phyloP scores from a whole-genome alignment of 1,140 invertebrate genomes.

The Ceratoteleas bidentatus region DNA sequence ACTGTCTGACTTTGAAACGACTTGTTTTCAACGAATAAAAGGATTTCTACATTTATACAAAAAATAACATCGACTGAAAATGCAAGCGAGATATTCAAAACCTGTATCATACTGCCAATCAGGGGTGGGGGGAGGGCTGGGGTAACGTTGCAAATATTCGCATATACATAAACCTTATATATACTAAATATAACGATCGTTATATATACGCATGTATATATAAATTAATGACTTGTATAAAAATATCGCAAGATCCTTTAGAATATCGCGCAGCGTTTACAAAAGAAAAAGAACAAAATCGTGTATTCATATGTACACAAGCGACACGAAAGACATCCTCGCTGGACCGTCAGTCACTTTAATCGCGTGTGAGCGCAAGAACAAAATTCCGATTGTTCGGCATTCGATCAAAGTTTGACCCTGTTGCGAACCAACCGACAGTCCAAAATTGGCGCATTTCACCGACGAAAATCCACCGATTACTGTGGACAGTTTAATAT shows the following conservation, averaged over 20 bases:
- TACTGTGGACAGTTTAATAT: neutral
- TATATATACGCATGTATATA: slow-evolving; percentile 61
- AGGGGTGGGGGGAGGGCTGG: slow-evolving; percentile 54
- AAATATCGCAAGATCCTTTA: slow-evolving; percentile 42
- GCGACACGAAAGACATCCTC: slow-evolving; percentile 40
- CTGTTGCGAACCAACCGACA: neutral
- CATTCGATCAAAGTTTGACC: slow-evolving; percentile 39
- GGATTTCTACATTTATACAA: slow-evolving; percentile 35
- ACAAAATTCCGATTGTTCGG: slow-evolving; percentile 18
- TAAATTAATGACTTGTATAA: slow-evolving; percentile 61
- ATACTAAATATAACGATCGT: no score
- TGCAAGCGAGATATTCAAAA: slow-evolving; percentile 66
- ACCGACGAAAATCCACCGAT: no score
- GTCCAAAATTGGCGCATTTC: no score
- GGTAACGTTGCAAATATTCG: slow-evolving; percentile 53
- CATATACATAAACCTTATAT: slow-evolving; percentile 68
- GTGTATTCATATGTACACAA: slow-evolving; percentile 45
- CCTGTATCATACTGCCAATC: slow-evolving; percentile 77
- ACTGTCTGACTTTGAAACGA: no score
- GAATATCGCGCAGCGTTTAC: slow-evolving; percentile 39
- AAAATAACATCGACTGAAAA: slow-evolving; percentile 48
- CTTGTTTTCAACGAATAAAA: no score
- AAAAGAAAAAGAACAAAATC: no score
- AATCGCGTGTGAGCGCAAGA: slow-evolving; percentile 33
- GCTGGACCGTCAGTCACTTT: slow-evolving; percentile 53